A percentile compares a stretch with the other conserved stretches of the same genome.
Evolutionary conservation across 2,888 invertebrate genomes (phyloP).

Genomic region (Pterostichus niger): DNA sequence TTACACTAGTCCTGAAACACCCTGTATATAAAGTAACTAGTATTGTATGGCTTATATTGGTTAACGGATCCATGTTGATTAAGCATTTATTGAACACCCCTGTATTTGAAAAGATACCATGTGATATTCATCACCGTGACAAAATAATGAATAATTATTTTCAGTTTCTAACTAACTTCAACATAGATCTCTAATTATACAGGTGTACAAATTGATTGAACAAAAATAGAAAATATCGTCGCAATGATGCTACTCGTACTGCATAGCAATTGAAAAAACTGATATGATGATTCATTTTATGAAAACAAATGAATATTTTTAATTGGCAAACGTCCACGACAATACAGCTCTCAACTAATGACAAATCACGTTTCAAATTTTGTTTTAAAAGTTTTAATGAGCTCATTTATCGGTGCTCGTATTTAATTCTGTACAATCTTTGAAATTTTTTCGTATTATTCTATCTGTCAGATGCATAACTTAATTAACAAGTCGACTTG

Average conservation of each 20-base stretch:
- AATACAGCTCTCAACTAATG: conserved; percentile 65
- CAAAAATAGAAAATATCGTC: conserved; percentile 29
- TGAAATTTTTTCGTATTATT: conserved; percentile 51
- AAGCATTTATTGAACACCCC: too few species aligned
- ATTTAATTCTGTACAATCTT: conserved; percentile 51
- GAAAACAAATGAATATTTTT: conserved; percentile 61
- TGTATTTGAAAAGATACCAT: not conserved
- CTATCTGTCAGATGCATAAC: conserved; percentile 57
- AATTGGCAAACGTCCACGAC: conserved; percentile 46
- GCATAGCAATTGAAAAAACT: conserved; percentile 12
- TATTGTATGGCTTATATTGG: too few species aligned
- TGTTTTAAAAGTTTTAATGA: conserved; percentile 72
- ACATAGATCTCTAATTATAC: conserved; percentile 14
- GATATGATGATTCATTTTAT: conserved; percentile 9
- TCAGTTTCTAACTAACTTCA: conserved; percentile 11
- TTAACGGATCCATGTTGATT: too few species aligned
- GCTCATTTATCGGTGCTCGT: conserved; percentile 71
- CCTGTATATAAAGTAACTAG: too few species aligned
- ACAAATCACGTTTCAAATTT: conserved; percentile 69
- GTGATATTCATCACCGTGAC: not conserved
- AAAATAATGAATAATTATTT: conserved; percentile 41
- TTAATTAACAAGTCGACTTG: conserved; percentile 56
- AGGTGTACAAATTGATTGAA: conserved; percentile 14
- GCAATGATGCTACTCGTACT: conserved; percentile 11
- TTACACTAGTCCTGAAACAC: too few species aligned